Percentiles rank a stretch among this genome's conserved stretches.
phyloP scores from a whole-genome alignment of 2,797 vertebrate genomes.

The Hippopotamyrus pictus region DNA sequence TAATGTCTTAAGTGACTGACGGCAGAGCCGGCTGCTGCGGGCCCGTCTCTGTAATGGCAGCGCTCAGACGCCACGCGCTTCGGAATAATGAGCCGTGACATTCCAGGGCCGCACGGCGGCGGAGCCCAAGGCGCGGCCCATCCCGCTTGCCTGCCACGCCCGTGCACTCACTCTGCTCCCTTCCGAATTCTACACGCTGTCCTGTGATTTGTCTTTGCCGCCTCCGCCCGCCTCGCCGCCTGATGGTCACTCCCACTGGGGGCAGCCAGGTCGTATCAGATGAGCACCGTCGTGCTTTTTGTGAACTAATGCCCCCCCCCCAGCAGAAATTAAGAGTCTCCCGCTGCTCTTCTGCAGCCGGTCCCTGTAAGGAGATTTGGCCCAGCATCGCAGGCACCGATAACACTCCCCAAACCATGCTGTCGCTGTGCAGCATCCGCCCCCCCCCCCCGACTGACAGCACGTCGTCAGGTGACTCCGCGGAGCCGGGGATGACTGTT shows the following conservation, averaged over 20 bases:
- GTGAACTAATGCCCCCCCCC: not conserved
- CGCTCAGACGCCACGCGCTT: constrained; percentile 36
- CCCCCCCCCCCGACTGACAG: not conserved
- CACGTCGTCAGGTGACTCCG: not conserved
- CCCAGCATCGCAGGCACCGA: not conserved
- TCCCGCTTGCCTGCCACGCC: too few relatives aligned
- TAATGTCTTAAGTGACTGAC: constrained; percentile 44
- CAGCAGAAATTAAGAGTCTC: not conserved
- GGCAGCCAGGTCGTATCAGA: not conserved
- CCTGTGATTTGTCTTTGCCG: not conserved
- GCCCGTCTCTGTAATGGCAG: constrained; percentile 25
- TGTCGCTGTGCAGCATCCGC: not conserved
- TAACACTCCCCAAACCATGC: not conserved
- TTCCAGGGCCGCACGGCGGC: constrained; percentile 4
- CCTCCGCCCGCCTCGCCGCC: not conserved
- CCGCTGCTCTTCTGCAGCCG: not conserved
- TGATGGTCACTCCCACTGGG: not conserved
- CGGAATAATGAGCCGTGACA: constrained; percentile 43
- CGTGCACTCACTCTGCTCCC: too few relatives aligned
- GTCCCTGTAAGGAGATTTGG: not conserved
- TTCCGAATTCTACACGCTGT: not conserved
- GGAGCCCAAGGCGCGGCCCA: not conserved
- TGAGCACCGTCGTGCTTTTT: not conserved
- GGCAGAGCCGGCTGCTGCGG: constrained; percentile 6
- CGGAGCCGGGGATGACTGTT: not conserved